Percentiles rank a stretch among this genome's conserved stretches.
Evolutionary conservation across 64 coral and sea anemone genomes (phyloP).

Genomic region (Dendrophyllia cribrosa): DNA sequence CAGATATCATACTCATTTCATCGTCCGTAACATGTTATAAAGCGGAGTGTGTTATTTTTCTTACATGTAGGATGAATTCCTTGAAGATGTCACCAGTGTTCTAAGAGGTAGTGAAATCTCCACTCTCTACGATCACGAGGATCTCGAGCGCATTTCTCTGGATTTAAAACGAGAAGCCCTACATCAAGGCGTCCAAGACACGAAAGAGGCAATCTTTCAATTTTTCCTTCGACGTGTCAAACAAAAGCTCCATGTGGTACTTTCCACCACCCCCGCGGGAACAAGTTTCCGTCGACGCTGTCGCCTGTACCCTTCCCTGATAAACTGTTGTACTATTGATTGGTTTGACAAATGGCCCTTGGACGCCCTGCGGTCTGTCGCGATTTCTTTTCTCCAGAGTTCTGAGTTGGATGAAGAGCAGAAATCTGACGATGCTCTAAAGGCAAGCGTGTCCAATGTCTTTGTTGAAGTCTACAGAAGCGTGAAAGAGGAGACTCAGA

Average conservation of each 20-base stretch:
- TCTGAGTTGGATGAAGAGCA: conserved; percentile 48
- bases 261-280: conserved; percentile 90
- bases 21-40: too few species aligned
- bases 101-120: conserved; percentile 80
- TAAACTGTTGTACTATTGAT: conserved; percentile 96
- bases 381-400: conserved; percentile 69
- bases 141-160: conserved; percentile 84
- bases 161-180: conserved; percentile 70
- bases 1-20: too few species aligned
- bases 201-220: conserved; percentile 80
- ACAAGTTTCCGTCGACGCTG: conserved; percentile 79
- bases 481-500: conserved; percentile 47
- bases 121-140: conserved; percentile 82
- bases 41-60: background rate
- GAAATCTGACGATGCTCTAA: conserved; percentile 25
- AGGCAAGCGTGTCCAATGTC: conserved; percentile 65
- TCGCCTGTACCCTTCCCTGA: conserved; percentile 94
- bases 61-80: conserved; percentile 76
- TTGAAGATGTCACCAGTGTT: conserved; percentile 92
- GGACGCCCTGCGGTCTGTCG: conserved; percentile 88
- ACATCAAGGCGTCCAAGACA: conserved; percentile 65
- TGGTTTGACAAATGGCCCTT: conserved; percentile 98
- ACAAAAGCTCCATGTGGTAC: conserved; percentile 78
- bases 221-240: conserved; percentile 90
- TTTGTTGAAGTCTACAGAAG: conserved; percentile 64